phyloP scores from a whole-genome alignment of 2,113 vertebrate genomes.

The Platysternon megacephalum region DNA sequence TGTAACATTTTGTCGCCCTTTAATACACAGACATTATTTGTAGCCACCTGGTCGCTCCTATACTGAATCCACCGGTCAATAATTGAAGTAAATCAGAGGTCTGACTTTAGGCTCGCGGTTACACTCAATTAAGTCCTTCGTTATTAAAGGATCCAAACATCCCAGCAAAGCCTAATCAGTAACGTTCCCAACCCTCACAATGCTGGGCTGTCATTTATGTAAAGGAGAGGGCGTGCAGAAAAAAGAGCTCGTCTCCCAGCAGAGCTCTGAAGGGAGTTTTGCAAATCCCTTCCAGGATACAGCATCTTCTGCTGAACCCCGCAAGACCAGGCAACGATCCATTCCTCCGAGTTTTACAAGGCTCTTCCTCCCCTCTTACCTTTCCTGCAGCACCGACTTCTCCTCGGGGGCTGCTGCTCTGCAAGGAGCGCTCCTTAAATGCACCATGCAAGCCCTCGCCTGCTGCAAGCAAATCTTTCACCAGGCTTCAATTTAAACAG shows the following conservation, averaged over 20 bases:
- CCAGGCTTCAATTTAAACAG: background rate
- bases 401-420: background rate
- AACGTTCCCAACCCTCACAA: background rate
- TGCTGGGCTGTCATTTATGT: background rate
- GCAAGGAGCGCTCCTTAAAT: background rate
- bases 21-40: background rate
- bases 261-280: background rate
- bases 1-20: background rate
- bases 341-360: background rate
- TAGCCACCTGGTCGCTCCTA: background rate
- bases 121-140: background rate
- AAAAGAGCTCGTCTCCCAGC: background rate
- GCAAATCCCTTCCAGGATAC: background rate
- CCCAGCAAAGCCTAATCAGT: background rate
- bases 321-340: no score
- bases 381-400: background rate
- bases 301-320: background rate
- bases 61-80: background rate
- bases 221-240: background rate
- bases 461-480: background rate
- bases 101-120: background rate
- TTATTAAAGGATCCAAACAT: background rate
- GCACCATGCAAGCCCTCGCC: background rate
- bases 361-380: background rate
- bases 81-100: background rate